These are phyloP conservation scores for Ptilorrhoa leucosticta DNA, from an alignment of 2,113 vertebrate species.

Conservation along the genomic window DNA sequence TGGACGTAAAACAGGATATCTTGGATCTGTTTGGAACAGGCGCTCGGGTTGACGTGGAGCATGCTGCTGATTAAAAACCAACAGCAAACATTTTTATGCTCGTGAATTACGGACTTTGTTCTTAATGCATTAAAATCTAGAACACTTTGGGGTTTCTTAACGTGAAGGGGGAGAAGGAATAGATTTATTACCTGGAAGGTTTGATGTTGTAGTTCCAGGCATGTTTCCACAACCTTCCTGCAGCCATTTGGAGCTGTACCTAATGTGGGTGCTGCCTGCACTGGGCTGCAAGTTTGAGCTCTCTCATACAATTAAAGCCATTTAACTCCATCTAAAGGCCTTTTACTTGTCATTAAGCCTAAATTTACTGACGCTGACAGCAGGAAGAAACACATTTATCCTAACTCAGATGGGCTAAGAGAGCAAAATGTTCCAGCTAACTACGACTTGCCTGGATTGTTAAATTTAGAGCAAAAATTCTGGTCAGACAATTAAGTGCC, in stretches of 20 bases:
- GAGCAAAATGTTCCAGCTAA: neutral
- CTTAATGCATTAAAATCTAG: neutral
- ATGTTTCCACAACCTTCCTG: neutral
- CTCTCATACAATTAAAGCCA: neutral
- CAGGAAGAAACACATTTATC: neutral
- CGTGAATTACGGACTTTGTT: neutral
- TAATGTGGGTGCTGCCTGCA: neutral
- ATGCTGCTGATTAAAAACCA: neutral
- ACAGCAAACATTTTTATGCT: neutral
- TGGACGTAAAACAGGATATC: neutral
- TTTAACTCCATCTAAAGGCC: neutral
- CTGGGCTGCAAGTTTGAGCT: neutral
- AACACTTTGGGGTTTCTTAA: neutral
- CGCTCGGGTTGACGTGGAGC: neutral
- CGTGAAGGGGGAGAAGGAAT: neutral
- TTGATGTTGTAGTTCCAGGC: neutral
- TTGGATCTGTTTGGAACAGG: neutral
- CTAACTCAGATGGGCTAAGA: neutral
- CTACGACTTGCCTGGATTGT: neutral
- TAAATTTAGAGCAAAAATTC: conserved; percentile 1
- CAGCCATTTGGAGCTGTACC: neutral
- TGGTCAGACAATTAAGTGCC: conserved; percentile 1
- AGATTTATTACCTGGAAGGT: neutral
- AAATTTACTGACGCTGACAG: neutral
- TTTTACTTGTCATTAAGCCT: neutral